These are phyloP conservation scores for Aviceda subcristata DNA, from an alignment of 2,113 vertebrate genomes.

Conservation along the genomic window DNA sequence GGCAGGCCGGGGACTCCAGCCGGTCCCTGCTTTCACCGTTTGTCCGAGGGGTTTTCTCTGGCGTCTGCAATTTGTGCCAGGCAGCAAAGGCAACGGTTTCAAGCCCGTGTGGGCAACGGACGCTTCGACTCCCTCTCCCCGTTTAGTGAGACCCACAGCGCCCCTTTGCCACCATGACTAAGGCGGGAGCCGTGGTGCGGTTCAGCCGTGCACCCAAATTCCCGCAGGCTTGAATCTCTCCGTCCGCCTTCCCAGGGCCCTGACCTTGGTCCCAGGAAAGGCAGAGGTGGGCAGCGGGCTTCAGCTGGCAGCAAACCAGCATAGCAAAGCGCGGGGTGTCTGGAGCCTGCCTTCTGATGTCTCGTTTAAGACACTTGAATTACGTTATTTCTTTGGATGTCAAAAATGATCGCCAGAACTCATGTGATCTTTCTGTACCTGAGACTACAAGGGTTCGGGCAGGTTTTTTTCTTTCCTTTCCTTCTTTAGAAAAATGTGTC, in stretches of 20 bases:
- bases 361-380: neutral
- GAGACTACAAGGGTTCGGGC: neutral
- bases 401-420: neutral
- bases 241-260: neutral
- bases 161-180: fast-evolving
- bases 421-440: slow-evolving; percentile 1
- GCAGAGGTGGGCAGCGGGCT: neutral
- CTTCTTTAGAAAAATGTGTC: slow-evolving; percentile 12
- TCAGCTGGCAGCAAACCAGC: neutral
- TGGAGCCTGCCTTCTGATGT: neutral
- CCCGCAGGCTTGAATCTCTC: neutral
- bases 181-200: fast-evolving
- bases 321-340: neutral
- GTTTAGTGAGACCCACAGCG: neutral
- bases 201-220: fast-evolving
- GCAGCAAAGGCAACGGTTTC: neutral
- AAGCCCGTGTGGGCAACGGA: neutral
- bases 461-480: neutral
- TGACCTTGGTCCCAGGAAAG: neutral
- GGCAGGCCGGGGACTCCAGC: neutral
- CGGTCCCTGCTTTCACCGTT: neutral
- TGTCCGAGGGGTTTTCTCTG: neutral
- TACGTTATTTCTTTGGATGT: neutral
- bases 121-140: neutral
- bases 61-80: neutral